Percentiles rank a stretch among this genome's conserved stretches.
Evolutionary conservation across 2,888 invertebrate genomes (phyloP).

Genomic region (Pemphredon lugubris): DNA sequence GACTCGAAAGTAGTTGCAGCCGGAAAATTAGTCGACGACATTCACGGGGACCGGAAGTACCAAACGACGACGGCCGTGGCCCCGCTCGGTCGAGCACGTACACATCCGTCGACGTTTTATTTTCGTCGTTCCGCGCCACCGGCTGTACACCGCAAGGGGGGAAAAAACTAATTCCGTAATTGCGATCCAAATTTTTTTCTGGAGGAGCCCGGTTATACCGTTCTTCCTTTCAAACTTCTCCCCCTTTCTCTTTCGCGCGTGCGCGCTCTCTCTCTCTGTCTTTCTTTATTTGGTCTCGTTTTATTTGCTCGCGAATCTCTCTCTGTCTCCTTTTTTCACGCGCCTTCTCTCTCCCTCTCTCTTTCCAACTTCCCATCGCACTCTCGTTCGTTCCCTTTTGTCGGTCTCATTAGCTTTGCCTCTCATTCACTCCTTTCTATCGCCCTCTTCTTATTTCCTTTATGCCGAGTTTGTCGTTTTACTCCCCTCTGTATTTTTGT

Average conservation of each 20-base stretch:
- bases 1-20: constrained; percentile 27
- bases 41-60: constrained; percentile 42
- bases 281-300: background rate
- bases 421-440: too few species aligned
- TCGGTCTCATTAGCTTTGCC: too few species aligned
- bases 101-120: constrained; percentile 30
- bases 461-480: too few species aligned
- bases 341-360: constrained; percentile 2
- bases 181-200: constrained; percentile 54
- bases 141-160: background rate
- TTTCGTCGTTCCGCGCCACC: constrained; percentile 9
- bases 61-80: constrained; percentile 26
- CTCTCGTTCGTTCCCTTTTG: too few species aligned
- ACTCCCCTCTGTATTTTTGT: too few species aligned
- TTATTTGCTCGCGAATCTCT: background rate
- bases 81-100: constrained; percentile 20
- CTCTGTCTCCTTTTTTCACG: background rate
- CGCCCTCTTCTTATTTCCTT: background rate
- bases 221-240: constrained; percentile 11
- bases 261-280: constrained; percentile 3
- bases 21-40: constrained; percentile 50
- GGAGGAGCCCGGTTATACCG: constrained; percentile 2
- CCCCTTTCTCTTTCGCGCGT: constrained; percentile 1
- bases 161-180: constrained; percentile 59
- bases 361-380: background rate